Base-by-base conservation (phyloP, 2,113 vertebrate species). In the Nicator chloris region DNA sequence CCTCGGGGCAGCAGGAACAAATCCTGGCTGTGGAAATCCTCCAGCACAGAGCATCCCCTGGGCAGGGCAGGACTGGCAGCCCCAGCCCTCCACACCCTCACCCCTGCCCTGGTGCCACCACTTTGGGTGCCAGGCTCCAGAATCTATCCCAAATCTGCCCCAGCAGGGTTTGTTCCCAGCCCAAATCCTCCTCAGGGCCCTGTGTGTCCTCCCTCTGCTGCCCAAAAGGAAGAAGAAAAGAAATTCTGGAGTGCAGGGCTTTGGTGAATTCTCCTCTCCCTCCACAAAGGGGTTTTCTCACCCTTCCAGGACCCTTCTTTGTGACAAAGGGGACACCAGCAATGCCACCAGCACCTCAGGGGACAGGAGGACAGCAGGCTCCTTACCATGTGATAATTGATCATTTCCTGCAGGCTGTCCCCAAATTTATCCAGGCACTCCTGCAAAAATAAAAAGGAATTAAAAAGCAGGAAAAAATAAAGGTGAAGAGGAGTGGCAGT, bases 311-410 rank as follows among this genome's bases (percentile, higher is more conserved):
- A 63, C 11, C 39, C 30, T 17, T 39, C 70, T 61, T 39, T 37
- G 42, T 15, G 60, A 4, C 60, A 72, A 42, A 22, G 27, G 15
- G 45, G 39, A 21, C 71, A 33, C 1, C 28, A 27, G 50, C 35
- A 28, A 66, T 22, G 39, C 53, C 39, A n/a, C 15, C 47, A 75
- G 81, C 78, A 50, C 49, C 23, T 47, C 9, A 16, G 31, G 53
- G 37, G 49, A 20, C 23, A n/a, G 28, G 30, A 21, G 33, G 69
- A 20, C n/a, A 72, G 68, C 4, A 2, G 47, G 49, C 19, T 7
- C 5, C 31, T 98, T 94, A 99, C 99, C 98, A 99, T 99, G 98
- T 99, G 99, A 90, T 99, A 99, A 98, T 99, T 99, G 91, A 99
- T 98, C 98, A 99, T 99, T 96, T 99, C 99, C 97, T 99, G 99